Base-by-base conservation (phyloP, 35 echinoderm and acorn worm genomes). In the Amphiura filiformis region DNA sequence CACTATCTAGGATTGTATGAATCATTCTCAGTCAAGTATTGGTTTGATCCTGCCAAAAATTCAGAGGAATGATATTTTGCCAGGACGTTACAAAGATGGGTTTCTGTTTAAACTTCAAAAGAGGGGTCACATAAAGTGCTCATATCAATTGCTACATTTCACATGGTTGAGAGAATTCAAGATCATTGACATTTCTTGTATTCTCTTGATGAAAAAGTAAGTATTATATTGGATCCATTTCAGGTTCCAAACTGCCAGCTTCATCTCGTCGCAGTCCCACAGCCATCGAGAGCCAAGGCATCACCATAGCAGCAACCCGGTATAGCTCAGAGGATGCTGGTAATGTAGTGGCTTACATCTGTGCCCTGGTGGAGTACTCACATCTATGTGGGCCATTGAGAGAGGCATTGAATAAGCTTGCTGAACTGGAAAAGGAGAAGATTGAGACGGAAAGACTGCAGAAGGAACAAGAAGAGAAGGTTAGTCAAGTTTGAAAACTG, bases 261-360 rank as follows among this genome's bases (percentile, higher is more conserved):
- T 99, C 93, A 13, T 79, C 82, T 3, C 86, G 96, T 3, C 86
- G 93, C 22, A 90, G 86, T 65, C 93, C 96, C 28, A 86, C 93
- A 30, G 84, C 87, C 5, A 56, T 78, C 12, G 96, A 91, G 37
- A 70, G 91, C 0, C 84, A 61, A 11, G 93, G 93, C 77, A 99
- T 99, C 64, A 99, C 96, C 56, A 99, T 99, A 1, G 92, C 89
- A 41, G 93, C 96, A 4, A 94, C 93, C 28, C 93, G 96, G 76
- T 99, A 94, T 57, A 99, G 96, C 84, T 99, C 96, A 39, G 96
- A 99, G 75, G 96, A 99, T 85, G 93, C 96, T 15, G 96, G 93
- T 42, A 94, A 88, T 36, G 79, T 99, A 23, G 96, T 95, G 31
- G 96, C 96, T 30, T 99, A 95, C 87, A 87, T 89, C 65, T 99